Conservation (phyloP, 2,113 vertebrate genomes). For the Bucco capensis region DNA sequence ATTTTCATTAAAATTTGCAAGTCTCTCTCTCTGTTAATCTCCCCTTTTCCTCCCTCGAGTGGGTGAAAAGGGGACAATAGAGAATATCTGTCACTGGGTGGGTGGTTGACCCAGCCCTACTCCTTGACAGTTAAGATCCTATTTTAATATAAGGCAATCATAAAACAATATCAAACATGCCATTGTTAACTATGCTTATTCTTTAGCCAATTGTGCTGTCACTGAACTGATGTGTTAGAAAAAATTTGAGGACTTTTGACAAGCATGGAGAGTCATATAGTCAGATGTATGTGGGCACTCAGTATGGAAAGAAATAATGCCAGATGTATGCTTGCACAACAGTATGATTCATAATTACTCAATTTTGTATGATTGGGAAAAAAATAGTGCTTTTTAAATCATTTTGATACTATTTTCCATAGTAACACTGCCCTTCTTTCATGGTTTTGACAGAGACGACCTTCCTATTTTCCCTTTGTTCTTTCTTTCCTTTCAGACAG, state of each 20-base stretch:
- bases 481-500: not conserved
- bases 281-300: slow-evolving; percentile 12
- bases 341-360: slow-evolving; percentile 31
- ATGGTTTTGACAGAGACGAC: not conserved
- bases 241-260: slow-evolving; percentile 21
- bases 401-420: slow-evolving; percentile 10
- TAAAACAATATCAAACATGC: slow-evolving; percentile 24
- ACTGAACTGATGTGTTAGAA: not conserved
- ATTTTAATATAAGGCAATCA: slow-evolving; percentile 40
- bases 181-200: slow-evolving; percentile 7
- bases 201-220: slow-evolving; percentile 35
- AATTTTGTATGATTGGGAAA: slow-evolving; percentile 34
- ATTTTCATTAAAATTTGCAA: no score
- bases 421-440: not conserved
- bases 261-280: not conserved
- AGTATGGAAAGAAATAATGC: slow-evolving; percentile 24
- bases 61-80: no score
- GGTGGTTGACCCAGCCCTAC: no score
- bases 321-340: slow-evolving; percentile 50
- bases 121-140: no score
- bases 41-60: no score
- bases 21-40: no score
- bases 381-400: not conserved
- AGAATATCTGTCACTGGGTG: no score
- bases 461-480: not conserved